Percentiles rank a stretch among this genome's conserved stretches.
phyloP scores from a whole-genome alignment of 2,797 vertebrate species.

The Eleutherodactylus coqui region DNA sequence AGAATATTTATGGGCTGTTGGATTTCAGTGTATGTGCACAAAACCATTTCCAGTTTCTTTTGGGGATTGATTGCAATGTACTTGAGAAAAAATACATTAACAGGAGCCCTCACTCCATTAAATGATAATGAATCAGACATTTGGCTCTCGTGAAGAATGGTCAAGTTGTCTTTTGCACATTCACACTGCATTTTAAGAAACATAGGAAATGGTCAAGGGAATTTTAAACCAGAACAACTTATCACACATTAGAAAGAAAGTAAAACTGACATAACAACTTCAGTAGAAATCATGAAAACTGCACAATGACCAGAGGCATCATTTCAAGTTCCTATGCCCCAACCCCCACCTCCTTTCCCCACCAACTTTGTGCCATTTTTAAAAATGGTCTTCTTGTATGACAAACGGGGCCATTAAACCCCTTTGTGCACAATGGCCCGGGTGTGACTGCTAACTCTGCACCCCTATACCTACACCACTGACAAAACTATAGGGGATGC shows the following conservation, averaged over 20 bases:
- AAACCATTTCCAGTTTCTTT: slow-evolving; percentile 13
- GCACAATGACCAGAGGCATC: too few relatives aligned
- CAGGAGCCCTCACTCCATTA: slow-evolving; percentile 46
- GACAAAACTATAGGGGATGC: too few relatives aligned
- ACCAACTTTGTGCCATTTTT: too few relatives aligned
- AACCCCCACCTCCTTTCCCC: too few relatives aligned
- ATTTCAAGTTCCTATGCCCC: too few relatives aligned
- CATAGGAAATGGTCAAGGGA: background rate
- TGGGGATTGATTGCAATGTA: slow-evolving; percentile 29
- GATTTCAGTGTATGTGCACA: slow-evolving; percentile 46
- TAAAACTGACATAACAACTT: background rate
- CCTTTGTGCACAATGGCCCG: too few relatives aligned
- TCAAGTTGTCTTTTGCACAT: background rate
- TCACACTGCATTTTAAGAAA: slow-evolving; percentile 1
- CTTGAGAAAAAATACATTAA: slow-evolving; percentile 40
- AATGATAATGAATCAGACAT: slow-evolving; percentile 33
- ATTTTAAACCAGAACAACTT: background rate
- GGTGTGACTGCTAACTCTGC: too few relatives aligned
- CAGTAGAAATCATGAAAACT: background rate
- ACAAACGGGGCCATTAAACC: too few relatives aligned
- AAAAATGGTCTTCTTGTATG: too few relatives aligned
- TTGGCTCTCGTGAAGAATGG: background rate
- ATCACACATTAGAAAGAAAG: background rate
- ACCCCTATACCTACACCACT: too few relatives aligned
- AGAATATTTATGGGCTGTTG: slow-evolving; percentile 48